Evolutionary conservation across 2,888 invertebrate genomes (phyloP).

Genomic region (Drosophila fulvimacula): DNA sequence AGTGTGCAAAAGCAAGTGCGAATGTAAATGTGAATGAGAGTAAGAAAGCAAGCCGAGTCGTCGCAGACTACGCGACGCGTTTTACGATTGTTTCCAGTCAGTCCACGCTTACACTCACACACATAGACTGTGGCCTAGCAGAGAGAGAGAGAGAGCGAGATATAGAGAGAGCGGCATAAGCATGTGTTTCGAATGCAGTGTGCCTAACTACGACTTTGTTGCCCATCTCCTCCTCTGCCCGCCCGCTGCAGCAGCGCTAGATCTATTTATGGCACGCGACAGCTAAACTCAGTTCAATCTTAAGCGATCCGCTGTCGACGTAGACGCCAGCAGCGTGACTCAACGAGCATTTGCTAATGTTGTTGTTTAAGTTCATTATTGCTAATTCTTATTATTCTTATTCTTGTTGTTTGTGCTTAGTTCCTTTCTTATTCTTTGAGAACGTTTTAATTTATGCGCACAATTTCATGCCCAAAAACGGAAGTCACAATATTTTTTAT

Average conservation of each 20-base stretch:
- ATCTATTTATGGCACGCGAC: slow-evolving; percentile 29
- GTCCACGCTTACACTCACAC: neutral
- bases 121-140: neutral
- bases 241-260: neutral
- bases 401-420: slow-evolving; percentile 10
- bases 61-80: slow-evolving; percentile 13
- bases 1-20: neutral
- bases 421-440: slow-evolving; percentile 29
- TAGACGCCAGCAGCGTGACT: slow-evolving; percentile 14
- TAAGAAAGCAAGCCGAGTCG: slow-evolving; percentile 5
- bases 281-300: slow-evolving; percentile 7
- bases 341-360: slow-evolving; percentile 15
- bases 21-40: neutral
- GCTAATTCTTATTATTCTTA: slow-evolving; percentile 11
- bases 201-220: neutral
- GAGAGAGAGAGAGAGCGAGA: neutral
- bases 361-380: neutral
- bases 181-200: neutral
- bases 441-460: slow-evolving; percentile 61
- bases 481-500: slow-evolving; percentile 44
- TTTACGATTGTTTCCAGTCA: slow-evolving; percentile 7
- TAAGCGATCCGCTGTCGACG: neutral
- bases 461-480: slow-evolving; percentile 63
- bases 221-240: neutral
- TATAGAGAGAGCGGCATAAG: neutral